Conservation (phyloP, 2,113 vertebrate genomes). For the Herpailurus yagouaroundi region DNA sequence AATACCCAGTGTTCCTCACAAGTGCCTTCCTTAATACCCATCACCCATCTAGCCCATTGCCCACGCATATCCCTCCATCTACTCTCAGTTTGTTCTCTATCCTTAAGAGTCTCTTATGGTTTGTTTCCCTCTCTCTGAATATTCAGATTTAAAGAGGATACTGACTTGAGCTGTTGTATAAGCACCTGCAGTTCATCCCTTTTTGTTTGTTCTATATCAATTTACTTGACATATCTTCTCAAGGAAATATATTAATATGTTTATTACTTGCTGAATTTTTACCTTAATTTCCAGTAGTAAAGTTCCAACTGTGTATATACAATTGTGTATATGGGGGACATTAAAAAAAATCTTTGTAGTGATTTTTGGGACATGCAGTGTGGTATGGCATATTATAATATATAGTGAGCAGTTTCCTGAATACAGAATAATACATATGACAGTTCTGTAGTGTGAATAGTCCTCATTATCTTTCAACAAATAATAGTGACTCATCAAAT, state of each 20-base stretch:
- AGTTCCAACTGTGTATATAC: neutral
- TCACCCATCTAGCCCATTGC: too few relatives aligned
- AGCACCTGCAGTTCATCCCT: neutral
- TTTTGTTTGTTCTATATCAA: neutral
- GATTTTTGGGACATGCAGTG: neutral
- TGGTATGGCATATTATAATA: neutral
- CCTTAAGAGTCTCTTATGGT: too few relatives aligned
- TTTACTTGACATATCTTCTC: neutral
- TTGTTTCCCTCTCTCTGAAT: neutral
- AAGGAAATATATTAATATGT: neutral
- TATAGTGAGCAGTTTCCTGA: neutral
- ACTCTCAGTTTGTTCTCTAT: too few relatives aligned
- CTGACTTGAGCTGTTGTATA: neutral
- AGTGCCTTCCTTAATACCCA: too few relatives aligned
- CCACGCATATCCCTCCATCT: too few relatives aligned
- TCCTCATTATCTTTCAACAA: constrained; percentile 70
- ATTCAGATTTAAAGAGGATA: neutral
- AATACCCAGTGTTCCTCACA: too few relatives aligned
- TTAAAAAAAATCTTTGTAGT: neutral
- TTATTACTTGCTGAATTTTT: neutral
- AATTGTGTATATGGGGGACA: neutral
- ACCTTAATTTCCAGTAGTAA: neutral
- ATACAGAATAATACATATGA: neutral
- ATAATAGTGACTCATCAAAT: constrained; percentile 71
- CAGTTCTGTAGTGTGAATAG: constrained; percentile 40